These are phyloP conservation scores for Bombylius major DNA, from an alignment of 2,888 invertebrate genomes.

Conservation along the genomic window DNA sequence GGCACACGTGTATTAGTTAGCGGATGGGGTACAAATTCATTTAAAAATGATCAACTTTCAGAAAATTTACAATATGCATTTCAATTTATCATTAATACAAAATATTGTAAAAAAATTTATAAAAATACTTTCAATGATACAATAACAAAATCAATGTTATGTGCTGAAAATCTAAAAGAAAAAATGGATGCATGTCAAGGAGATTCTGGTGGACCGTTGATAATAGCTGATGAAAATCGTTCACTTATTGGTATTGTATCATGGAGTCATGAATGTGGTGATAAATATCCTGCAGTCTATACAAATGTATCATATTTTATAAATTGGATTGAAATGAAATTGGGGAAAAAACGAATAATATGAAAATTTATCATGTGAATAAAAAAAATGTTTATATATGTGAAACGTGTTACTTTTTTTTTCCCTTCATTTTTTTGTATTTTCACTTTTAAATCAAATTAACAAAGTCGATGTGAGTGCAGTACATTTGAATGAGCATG, in stretches of 20 bases:
- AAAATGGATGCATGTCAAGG: not conserved
- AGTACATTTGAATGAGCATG: too few relatives aligned
- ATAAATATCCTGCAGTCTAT: not conserved
- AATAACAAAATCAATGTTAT: not conserved
- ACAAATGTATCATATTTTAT: not conserved
- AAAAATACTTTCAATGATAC: not conserved
- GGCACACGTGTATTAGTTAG: not conserved
- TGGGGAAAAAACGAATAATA: not conserved
- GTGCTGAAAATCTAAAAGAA: not conserved
- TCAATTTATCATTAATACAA: not conserved
- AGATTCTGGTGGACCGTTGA: not conserved
- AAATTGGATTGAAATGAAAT: not conserved
- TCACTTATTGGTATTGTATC: not conserved
- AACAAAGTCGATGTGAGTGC: too few relatives aligned
- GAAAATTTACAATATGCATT: not conserved
- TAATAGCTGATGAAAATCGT: not conserved
- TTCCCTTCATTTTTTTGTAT: too few relatives aligned
- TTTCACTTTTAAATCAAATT: too few relatives aligned
- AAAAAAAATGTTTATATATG: too few relatives aligned
- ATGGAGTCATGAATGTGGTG: not conserved
- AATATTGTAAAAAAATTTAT: not conserved
- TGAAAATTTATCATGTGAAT: too few relatives aligned
- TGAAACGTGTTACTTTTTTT: too few relatives aligned
- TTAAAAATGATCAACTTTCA: not conserved
- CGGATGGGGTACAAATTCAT: not conserved